Evolutionary conservation across 2,888 invertebrate species (phyloP).

Genomic region (Euplagia quadripunctaria): DNA sequence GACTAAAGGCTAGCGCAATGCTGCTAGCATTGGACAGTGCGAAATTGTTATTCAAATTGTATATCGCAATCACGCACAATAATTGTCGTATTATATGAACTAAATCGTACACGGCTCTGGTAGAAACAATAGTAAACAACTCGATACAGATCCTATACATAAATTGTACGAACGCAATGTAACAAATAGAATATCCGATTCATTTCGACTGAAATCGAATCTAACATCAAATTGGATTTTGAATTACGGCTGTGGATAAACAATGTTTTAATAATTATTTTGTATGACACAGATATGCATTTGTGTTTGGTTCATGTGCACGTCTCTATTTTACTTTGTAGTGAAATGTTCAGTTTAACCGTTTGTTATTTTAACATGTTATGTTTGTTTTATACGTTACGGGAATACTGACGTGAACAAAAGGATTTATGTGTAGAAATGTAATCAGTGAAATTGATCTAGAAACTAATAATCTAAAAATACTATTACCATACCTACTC

Average conservation of each 20-base stretch:
- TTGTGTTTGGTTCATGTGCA: constrained; percentile 34
- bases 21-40: background rate
- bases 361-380: background rate
- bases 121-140: constrained; percentile 60
- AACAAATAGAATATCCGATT: constrained; percentile 77
- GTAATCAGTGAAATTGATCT: background rate
- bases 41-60: constrained; percentile 31
- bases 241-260: constrained; percentile 73
- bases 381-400: constrained; percentile 2
- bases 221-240: constrained; percentile 81
- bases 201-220: constrained; percentile 76
- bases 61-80: constrained; percentile 32
- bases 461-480: background rate
- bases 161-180: constrained; percentile 68
- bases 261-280: constrained; percentile 63
- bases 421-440: background rate
- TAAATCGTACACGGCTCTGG: constrained; percentile 27
- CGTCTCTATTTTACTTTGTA: constrained; percentile 33
- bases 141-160: constrained; percentile 67
- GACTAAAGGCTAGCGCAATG: background rate
- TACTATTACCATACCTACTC: background rate
- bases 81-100: constrained; percentile 37
- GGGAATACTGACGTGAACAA: background rate
- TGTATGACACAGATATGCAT: constrained; percentile 39
- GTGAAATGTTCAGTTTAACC: constrained; percentile 1